Evolutionary conservation across 2,797 vertebrate genomes (phyloP), one percentile per base, ranked within the genome.

Genomic region (Coilia nasus): DNA sequence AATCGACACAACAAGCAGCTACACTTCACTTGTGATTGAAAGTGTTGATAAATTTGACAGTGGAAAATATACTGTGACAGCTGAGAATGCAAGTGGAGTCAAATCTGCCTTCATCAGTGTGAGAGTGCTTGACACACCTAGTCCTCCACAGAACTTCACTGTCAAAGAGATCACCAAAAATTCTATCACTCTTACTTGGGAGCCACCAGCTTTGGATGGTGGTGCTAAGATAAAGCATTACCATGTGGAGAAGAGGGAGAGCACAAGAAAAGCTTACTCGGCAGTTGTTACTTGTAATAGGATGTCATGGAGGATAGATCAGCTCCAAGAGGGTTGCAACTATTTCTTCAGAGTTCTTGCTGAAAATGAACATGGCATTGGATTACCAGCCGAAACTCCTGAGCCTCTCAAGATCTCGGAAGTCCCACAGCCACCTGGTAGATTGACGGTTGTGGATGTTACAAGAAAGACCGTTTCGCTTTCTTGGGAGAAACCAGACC

Each of bases 141-240:
- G 98, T 92, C 95, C 97, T 89, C 98, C 98, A 88, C 89, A 95
- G 85, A 99, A 99, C 90, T 94, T 99, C 46, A 95, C 94, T 81
- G 95, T 99, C 83, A 99, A 97, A 91, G 98, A 99, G 87, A 96
- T 99, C 89, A 98, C 97, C 82, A 99, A 97, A 90, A 96, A 96
- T 82, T 98, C 97, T 11, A 96, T 99, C 82, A 97, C 97, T 41
- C 96, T 99, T 86, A 97, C 97, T 23, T 99, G 98, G 98, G 98
- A 99, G 85, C 97, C 98, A 89, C 98, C 98, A 91, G 87, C 96
- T 88, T 91, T 99, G 87, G 98, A 99, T 83, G 98, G 98, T 31
- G 98, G 98, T 80, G 95, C 97, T 90, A 99, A 99, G 93, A 97
- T 99, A 54, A 99, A 99, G 92, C 97, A 99, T 87, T 99, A 98